These are phyloP conservation scores for Eupithecia vulgata DNA, from an alignment of 2,888 invertebrate species.

Conservation along the genomic window DNA sequence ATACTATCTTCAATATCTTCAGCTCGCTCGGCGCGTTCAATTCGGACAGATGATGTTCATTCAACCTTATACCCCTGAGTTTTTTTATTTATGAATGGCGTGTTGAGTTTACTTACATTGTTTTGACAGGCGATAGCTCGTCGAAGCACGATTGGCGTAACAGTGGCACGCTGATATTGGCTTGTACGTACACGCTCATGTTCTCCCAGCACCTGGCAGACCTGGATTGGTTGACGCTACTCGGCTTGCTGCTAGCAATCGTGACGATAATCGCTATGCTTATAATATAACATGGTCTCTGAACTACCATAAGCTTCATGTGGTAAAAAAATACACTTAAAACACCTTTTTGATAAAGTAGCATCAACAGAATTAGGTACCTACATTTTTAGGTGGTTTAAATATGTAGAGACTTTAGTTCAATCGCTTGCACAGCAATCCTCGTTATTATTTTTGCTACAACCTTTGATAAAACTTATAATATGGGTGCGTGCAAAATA, in stretches of 20 bases:
- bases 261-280: slow-evolving; percentile 88
- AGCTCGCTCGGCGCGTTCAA: background rate
- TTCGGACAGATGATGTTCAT: background rate
- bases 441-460: background rate
- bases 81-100: slow-evolving; percentile 31
- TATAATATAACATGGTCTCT: slow-evolving; percentile 72
- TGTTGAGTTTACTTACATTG: slow-evolving; percentile 55
- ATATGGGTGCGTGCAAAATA: too few relatives aligned
- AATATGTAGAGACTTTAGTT: background rate
- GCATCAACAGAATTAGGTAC: background rate
- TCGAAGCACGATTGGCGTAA: slow-evolving; percentile 84
- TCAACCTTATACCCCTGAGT: slow-evolving; percentile 7
- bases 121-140: slow-evolving; percentile 76
- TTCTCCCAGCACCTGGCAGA: slow-evolving; percentile 88
- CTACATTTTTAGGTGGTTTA: background rate
- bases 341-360: background rate
- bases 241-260: slow-evolving; percentile 90
- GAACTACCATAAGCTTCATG: background rate
- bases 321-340: background rate
- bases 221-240: slow-evolving; percentile 89
- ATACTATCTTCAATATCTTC: background rate
- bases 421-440: too few relatives aligned
- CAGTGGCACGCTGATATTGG: slow-evolving; percentile 88
- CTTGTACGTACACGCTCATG: slow-evolving; percentile 90
- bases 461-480: too few relatives aligned